phyloP scores from a whole-genome alignment of 1,140 invertebrate species.

The Chrysoperla carnea region DNA sequence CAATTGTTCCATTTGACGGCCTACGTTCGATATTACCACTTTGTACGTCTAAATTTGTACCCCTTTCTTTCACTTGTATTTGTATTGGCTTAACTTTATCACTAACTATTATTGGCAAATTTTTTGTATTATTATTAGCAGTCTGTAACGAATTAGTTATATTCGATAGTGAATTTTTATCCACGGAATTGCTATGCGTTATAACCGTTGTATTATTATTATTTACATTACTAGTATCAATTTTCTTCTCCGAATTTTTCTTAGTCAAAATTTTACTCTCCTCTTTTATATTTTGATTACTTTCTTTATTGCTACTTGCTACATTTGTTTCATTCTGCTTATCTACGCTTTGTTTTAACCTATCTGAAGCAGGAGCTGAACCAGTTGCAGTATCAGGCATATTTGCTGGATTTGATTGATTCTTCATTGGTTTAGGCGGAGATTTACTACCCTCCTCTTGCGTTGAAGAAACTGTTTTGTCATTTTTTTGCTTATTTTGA shows the following conservation, averaged over 20 bases:
- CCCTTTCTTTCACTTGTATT: constrained; percentile 20
- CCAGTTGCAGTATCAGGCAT: too few species aligned
- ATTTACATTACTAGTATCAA: constrained; percentile 10
- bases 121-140: constrained; percentile 12
- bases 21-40: constrained; percentile 18
- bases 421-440: too few species aligned
- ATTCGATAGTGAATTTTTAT: constrained; percentile 6
- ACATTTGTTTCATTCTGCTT: too few species aligned
- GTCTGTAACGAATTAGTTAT: constrained; percentile 8
- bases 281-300: too few species aligned
- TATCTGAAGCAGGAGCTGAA: too few species aligned
- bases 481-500: too few species aligned
- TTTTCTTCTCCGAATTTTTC: constrained; percentile 5
- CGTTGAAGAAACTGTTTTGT: too few species aligned
- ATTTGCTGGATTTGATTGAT: too few species aligned
- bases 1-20: constrained; percentile 16
- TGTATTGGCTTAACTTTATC: constrained; percentile 19
- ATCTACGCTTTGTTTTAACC: too few species aligned
- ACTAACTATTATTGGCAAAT: constrained; percentile 14
- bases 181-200: constrained; percentile 5
- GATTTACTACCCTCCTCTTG: too few species aligned
- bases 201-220: constrained; percentile 13
- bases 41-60: constrained; percentile 18
- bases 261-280: too few species aligned
- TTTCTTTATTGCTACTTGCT: too few species aligned